phyloP scores from a whole-genome alignment of 1,140 invertebrate species.

The Bombus terrestris region DNA sequence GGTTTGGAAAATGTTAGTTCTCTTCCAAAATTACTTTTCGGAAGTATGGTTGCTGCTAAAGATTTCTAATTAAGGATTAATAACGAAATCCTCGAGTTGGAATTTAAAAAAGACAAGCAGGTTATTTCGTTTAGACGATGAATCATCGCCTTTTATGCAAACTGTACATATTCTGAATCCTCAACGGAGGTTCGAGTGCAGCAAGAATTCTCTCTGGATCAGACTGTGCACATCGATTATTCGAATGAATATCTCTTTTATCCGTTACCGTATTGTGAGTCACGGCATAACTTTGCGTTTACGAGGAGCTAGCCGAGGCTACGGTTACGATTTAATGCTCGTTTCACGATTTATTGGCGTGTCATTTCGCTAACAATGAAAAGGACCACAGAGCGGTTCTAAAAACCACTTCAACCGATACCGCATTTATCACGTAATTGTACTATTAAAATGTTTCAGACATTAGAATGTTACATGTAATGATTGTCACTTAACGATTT shows the following conservation, averaged over 20 bases:
- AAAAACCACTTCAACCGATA: neutral
- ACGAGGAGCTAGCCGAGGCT: neutral
- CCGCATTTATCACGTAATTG: neutral
- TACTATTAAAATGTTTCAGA: neutral
- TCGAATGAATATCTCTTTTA: conserved; percentile 43
- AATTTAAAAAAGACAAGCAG: too few relatives aligned
- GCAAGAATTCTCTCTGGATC: conserved; percentile 19
- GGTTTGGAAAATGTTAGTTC: too few relatives aligned
- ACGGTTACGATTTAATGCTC: neutral
- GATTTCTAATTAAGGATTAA: neutral
- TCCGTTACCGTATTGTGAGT: conserved; percentile 27
- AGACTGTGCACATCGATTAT: conserved; percentile 11
- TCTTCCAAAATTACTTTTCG: neutral
- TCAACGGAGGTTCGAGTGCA: neutral
- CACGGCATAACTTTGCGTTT: conserved; percentile 39
- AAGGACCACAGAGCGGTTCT: neutral
- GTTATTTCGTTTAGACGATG: conserved; percentile 8
- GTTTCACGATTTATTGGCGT: neutral
- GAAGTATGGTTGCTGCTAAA: neutral
- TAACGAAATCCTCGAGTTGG: too few relatives aligned
- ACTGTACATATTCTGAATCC: neutral
- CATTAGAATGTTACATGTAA: neutral
- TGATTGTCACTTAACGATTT: too few relatives aligned
- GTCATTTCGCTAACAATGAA: neutral
- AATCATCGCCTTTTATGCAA: conserved; percentile 36